Evolutionary conservation across 2,113 vertebrate genomes (phyloP).

Genomic region (Nyctibius bracteatus): DNA sequence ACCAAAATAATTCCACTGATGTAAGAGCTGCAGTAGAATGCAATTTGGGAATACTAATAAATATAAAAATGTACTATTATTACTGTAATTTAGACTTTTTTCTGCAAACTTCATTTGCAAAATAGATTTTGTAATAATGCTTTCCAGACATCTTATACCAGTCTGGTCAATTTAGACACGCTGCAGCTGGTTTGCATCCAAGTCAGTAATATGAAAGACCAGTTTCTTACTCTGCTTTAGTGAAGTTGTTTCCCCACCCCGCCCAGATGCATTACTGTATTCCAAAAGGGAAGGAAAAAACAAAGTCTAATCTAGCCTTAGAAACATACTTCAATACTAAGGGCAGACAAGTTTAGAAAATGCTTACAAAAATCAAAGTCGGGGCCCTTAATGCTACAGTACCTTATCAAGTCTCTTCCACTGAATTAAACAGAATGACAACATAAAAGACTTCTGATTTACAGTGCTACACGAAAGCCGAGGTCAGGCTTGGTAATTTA

Average conservation of each 20-base stretch:
- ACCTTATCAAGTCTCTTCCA: background rate
- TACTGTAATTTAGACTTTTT: background rate
- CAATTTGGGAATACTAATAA: conserved; percentile 19
- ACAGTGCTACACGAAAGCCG: background rate
- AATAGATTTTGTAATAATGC: conserved; percentile 18
- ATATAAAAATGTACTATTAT: conserved; percentile 1
- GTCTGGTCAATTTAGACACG: background rate
- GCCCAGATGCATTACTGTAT: background rate
- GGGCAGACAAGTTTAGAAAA: background rate
- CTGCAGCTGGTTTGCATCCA: background rate
- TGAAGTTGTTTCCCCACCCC: background rate
- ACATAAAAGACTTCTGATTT: background rate
- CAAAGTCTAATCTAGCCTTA: background rate
- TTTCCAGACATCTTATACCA: conserved; percentile 44
- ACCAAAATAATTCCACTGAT: conserved; percentile 16
- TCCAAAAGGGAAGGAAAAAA: background rate
- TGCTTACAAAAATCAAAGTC: background rate
- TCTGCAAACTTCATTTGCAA: conserved; percentile 13
- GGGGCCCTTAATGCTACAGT: background rate
- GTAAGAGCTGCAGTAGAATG: background rate
- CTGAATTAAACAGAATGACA: background rate
- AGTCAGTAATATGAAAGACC: background rate
- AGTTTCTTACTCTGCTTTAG: background rate
- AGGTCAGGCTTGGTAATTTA: background rate
- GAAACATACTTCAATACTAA: background rate